Base-by-base conservation (phyloP, 2,888 invertebrate species). In the Trissoscelio sp. region DNA sequence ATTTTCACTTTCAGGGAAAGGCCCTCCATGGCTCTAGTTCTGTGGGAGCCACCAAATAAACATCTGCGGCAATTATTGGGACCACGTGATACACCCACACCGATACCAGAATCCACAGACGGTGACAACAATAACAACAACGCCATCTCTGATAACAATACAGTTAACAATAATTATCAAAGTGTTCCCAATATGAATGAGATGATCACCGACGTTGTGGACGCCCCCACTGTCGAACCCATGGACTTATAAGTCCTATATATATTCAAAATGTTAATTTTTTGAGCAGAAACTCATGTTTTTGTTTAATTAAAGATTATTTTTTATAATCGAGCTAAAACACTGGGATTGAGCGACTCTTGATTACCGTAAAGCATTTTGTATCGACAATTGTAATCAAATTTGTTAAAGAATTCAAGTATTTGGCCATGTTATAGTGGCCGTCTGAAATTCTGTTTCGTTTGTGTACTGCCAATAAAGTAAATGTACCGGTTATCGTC, bases 1-100 rank as follows among this genome's bases (percentile, higher is more conserved):
- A 82, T 86, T 84, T 86, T 88, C 62, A 83, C 88, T 92, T 89
- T 86, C 81, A 94, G 93, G 85, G 94, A 95, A 85, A 94, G 94
- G 88, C 96, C 96, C 0, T 95, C 95, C 86, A 96, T 95, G 92
- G 96, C 96, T 2, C 89, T 97, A 82, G 96, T 97, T 1, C 93
- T 96, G 7, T 97, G 96, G 96, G 95, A 95, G 88, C 96, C 96
- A 0, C 94, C 95, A 69, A 93, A 93, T 22, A 92, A 93, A 83
- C 92, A 87, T 93, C 93, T 91, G 92, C 87, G 88, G 51, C 77
- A 89, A 20, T 78, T 90, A 2, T 81, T 88, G 0, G 81, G 78
- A 3, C 67, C 83, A 6, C 84, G 86, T 7, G 83, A 87, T 48
- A 83, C 86, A 22, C 86, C 83, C n/a, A 80, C 83, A 1, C 83